Base-by-base conservation (phyloP, 2,888 invertebrate species). In the Diabrotica balteata region DNA sequence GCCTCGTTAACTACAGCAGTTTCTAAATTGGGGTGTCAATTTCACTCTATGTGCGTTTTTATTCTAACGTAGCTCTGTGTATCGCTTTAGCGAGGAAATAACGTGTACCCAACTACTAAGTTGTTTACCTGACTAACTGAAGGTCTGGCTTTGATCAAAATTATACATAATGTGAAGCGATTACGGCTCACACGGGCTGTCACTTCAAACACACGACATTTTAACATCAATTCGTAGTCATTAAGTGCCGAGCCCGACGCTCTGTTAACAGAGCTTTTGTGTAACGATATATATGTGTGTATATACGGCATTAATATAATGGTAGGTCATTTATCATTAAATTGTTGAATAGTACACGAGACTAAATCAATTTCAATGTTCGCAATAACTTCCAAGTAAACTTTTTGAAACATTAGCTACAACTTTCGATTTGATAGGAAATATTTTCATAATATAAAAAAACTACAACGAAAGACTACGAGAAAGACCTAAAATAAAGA, bases 191-290 rank as follows among this genome's bases (percentile, higher is more conserved):
- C 44, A 43, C 9, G 11, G 8, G 43, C 59, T 59, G 59, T 59
- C 47, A 59, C 59, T 49, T 43, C 45, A 57, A 11, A 57, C 57
- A 57, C 43, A 51, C 51, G 51, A 59, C 50, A 59, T 50, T 51
- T 59, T 44, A 59, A 49, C 50, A 59, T 57, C 57, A 59, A 43
- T 59, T 59, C 43, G 43, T 17, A 44, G 49, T 49, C 47, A n/a
- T 59, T 59, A 32, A 42, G 43, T 43, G 43, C 43, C 17, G 42
- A 59, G 42, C 49, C 32, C 59, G 50, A 49, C 42, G 42, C 59
- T 50, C 43, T 55, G 44, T 55, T 55, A 57, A 45, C 57, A 45
- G 45, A 45, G 44, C 46, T 57, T 32, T 57, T 57, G 57, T 57
- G 57, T 57, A 57, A 57, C 57, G n/a, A 10, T 59, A 49, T 47